These are phyloP conservation scores for Leptothorax acervorum DNA, from an alignment of 2,888 invertebrate species.

Conservation along the genomic window DNA sequence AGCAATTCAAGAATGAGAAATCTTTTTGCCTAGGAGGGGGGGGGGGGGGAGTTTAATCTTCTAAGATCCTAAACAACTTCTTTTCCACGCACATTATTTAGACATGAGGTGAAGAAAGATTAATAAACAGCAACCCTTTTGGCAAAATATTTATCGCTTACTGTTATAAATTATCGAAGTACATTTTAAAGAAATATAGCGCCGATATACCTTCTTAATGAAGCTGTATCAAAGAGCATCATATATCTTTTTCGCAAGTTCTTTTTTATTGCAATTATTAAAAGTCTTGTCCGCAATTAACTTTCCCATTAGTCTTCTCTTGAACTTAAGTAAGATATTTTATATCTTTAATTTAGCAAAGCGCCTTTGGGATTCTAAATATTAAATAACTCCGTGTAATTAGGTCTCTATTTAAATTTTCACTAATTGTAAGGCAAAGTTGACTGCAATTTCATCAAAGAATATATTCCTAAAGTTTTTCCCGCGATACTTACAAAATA, in stretches of 20 bases:
- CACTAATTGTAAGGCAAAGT: background rate
- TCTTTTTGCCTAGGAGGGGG: background rate
- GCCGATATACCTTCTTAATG: background rate
- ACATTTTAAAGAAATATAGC: background rate
- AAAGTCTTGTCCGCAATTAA: background rate
- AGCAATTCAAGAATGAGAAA: slow-evolving; percentile 17
- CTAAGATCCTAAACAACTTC: background rate
- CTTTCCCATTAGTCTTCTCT: background rate
- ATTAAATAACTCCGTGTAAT: slow-evolving; percentile 26
- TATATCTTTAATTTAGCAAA: background rate
- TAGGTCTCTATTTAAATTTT: slow-evolving; percentile 24
- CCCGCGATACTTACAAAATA: background rate
- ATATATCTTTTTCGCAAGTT: background rate
- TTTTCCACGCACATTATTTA: background rate
- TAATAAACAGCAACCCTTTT: background rate
- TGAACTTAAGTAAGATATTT: background rate
- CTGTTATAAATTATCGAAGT: background rate
- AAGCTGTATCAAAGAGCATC: background rate
- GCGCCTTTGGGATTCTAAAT: background rate
- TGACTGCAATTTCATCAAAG: slow-evolving; percentile 1
- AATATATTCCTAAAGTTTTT: background rate
- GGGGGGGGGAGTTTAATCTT: too few species aligned
- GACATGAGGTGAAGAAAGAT: background rate
- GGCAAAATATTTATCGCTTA: slow-evolving; percentile 2
- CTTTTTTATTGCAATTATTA: slow-evolving; percentile 11